Percentiles rank a stretch among this genome's conserved stretches.
Evolutionary conservation across 2,888 invertebrate species (phyloP).

Genomic region (Serrognathus titanus): DNA sequence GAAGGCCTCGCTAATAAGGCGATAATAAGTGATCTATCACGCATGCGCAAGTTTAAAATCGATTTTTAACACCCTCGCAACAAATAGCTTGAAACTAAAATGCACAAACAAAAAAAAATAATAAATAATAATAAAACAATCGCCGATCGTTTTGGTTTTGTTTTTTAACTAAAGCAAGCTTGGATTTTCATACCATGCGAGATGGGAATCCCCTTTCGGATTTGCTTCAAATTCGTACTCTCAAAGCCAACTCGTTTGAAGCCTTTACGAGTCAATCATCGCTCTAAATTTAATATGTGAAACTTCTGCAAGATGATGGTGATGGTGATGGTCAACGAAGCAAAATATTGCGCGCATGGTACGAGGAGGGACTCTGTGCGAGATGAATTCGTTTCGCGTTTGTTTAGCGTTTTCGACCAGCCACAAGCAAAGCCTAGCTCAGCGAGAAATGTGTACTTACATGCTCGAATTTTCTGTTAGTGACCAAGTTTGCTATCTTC

Average conservation of each 20-base stretch:
- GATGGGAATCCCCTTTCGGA: neutral
- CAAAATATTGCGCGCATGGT: neutral
- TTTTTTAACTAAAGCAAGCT: neutral
- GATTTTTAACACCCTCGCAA: slow-evolving; percentile 27
- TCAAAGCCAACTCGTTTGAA: too few species aligned
- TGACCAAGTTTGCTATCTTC: slow-evolving; percentile 30
- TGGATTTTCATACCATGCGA: neutral
- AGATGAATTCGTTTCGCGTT: neutral
- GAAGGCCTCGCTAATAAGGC: neutral
- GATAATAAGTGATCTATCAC: slow-evolving; percentile 4
- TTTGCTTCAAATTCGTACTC: neutral
- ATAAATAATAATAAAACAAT: neutral
- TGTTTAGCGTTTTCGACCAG: neutral
- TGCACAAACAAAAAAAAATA: neutral
- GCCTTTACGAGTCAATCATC: too few species aligned
- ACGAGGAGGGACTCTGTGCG: too few species aligned
- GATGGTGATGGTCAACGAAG: neutral
- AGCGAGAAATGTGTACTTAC: slow-evolving; percentile 31
- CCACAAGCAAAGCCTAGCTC: neutral
- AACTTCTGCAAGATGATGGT: too few species aligned
- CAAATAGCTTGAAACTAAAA: neutral
- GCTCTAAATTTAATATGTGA: too few species aligned
- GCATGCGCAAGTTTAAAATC: slow-evolving; percentile 33
- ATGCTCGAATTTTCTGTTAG: slow-evolving; percentile 33
- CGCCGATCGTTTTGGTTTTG: neutral